Conservation (phyloP, 2,113 vertebrate genomes). For the Engystomops pustulosus region DNA sequence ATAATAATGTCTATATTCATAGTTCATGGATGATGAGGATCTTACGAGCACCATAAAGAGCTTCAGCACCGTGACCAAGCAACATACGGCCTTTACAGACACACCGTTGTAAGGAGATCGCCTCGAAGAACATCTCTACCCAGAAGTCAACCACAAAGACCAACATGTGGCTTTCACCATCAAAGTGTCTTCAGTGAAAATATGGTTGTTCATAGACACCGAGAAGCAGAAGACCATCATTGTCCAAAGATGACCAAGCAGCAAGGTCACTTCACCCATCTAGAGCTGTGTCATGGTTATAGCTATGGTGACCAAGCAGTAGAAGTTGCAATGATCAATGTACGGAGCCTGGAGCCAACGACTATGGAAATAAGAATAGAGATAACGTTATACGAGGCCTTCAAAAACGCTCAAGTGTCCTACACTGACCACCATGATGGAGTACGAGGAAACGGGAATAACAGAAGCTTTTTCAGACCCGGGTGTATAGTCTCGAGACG, state of each 20-base stretch:
- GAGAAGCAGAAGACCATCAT: background rate
- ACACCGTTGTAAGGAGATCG: slow-evolving; percentile 80
- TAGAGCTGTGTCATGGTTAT: background rate
- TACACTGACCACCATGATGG: background rate
- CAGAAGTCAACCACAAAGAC: background rate
- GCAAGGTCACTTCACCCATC: background rate
- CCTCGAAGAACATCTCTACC: background rate
- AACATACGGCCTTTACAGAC: slow-evolving; percentile 89
- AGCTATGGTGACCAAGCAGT: background rate
- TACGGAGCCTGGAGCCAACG: background rate
- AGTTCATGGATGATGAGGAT: slow-evolving; percentile 90
- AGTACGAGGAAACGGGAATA: background rate
- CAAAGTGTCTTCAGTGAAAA: background rate
- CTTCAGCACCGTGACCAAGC: slow-evolving; percentile 87
- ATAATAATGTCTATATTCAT: no score
- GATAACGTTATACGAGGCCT: background rate
- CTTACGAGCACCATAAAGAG: slow-evolving; percentile 87
- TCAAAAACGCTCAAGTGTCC: background rate
- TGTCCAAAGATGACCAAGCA: background rate
- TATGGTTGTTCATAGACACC: no score
- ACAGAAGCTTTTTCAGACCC: background rate
- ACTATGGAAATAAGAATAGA: background rate
- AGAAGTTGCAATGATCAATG: background rate
- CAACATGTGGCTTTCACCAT: background rate
- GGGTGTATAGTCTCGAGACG: background rate